phyloP scores from a whole-genome alignment of 1,140 invertebrate species.

The Calliopsis andreniformis region DNA sequence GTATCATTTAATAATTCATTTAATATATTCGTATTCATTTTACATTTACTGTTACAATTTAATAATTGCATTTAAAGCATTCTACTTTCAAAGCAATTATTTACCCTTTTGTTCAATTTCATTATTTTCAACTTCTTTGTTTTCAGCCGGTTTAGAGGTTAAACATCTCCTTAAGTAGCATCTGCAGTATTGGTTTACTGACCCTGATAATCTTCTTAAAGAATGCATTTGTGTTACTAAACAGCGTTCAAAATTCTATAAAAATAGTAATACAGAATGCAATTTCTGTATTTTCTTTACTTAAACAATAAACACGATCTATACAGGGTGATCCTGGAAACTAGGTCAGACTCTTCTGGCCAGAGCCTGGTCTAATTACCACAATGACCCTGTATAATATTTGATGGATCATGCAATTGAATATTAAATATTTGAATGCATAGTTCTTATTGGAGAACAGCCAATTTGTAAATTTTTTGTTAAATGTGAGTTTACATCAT shows the following conservation, averaged over 20 bases:
- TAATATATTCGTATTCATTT: neutral
- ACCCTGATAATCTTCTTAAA: constrained; percentile 38
- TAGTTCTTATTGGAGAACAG: neutral
- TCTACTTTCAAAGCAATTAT: constrained; percentile 11
- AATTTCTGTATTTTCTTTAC: no score
- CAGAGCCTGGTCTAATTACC: no score
- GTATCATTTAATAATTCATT: no score
- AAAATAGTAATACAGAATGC: neutral
- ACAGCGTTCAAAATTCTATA: neutral
- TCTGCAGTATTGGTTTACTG: constrained; percentile 5
- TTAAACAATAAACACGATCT: no score
- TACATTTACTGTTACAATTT: neutral
- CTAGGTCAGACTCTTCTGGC: no score
- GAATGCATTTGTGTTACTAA: constrained; percentile 37
- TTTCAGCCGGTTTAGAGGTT: constrained; percentile 48
- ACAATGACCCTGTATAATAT: no score
- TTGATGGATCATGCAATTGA: no score
- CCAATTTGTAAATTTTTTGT: neutral
- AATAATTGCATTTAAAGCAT: neutral
- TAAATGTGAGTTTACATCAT: constrained; percentile 3
- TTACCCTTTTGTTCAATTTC: constrained; percentile 62
- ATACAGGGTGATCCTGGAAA: no score
- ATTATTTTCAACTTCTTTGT: constrained; percentile 13
- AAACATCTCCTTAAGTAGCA: constrained; percentile 20
- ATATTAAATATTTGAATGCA: neutral